Conservation (phyloP, 2,888 invertebrate genomes). For the Eilema sororculum region DNA sequence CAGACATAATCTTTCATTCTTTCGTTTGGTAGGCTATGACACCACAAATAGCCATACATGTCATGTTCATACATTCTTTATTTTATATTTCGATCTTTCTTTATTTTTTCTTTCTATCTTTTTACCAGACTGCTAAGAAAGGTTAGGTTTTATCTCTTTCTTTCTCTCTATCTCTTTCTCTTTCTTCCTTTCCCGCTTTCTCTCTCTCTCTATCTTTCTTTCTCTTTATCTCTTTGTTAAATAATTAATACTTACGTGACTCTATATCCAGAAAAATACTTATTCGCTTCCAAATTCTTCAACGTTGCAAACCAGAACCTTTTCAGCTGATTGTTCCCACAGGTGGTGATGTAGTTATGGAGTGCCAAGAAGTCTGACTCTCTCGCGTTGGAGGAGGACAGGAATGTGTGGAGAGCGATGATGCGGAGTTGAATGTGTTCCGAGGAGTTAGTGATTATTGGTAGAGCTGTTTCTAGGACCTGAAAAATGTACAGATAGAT, state of each 20-base stretch:
- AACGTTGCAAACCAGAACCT: conserved; percentile 91
- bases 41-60: no score
- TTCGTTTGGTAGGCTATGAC: not conserved
- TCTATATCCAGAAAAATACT: conserved; percentile 88
- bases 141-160: no score
- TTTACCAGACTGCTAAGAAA: no score
- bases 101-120: no score
- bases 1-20: not conserved
- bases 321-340: conserved; percentile 88
- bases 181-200: no score
- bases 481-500: conserved; percentile 40
- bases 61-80: no score
- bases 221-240: not conserved
- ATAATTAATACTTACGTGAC: conserved; percentile 86
- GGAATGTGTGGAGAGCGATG: conserved; percentile 88
- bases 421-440: conserved; percentile 90
- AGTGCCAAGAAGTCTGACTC: conserved; percentile 90
- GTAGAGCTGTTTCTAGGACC: conserved; percentile 87
- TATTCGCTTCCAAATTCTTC: conserved; percentile 89
- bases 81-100: no score
- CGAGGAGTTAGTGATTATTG: conserved; percentile 89
- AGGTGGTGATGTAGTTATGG: conserved; percentile 89
- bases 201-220: no score
- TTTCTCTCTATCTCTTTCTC: no score
- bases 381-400: conserved; percentile 88